Percentiles rank a stretch among this genome's conserved stretches.
phyloP scores from a whole-genome alignment of 2,888 invertebrate genomes.

The Diplazon laetatorius region DNA sequence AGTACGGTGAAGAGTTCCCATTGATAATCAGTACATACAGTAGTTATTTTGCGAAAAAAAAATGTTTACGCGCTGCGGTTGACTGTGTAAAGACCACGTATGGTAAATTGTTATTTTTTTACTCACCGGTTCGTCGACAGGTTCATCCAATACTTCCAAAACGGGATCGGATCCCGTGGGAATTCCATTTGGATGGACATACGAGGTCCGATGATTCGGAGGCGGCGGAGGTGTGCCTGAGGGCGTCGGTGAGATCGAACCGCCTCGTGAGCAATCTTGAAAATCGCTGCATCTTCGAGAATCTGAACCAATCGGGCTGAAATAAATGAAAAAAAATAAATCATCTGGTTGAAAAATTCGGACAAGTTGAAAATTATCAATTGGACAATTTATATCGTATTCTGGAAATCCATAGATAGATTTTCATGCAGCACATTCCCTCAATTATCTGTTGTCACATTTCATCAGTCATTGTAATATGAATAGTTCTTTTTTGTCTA shows the following conservation, averaged over 20 bases:
- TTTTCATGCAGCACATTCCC: background rate
- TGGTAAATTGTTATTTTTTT: conserved; percentile 3
- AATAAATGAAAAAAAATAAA: conserved; percentile 45
- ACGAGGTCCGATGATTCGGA: conserved; percentile 68
- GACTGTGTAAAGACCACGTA: too few species aligned
- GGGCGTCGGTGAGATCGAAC: conserved; percentile 68
- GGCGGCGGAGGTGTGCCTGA: conserved; percentile 70
- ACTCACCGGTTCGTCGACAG: conserved; percentile 78
- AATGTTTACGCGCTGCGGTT: too few species aligned
- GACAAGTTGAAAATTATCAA: too few species aligned
- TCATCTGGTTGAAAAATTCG: too few species aligned
- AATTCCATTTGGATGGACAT: conserved; percentile 67
- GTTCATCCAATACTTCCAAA: conserved; percentile 76
- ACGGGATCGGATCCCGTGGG: conserved; percentile 68
- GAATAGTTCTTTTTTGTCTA: background rate
- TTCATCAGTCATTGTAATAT: background rate
- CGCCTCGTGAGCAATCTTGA: conserved; percentile 67
- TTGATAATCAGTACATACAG: too few species aligned
- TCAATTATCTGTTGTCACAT: background rate
- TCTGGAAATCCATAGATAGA: background rate
- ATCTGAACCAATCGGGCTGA: conserved; percentile 68
- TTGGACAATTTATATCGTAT: too few species aligned
- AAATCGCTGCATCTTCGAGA: conserved; percentile 71
- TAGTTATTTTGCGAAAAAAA: too few species aligned
- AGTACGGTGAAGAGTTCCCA: too few species aligned